Percentiles rank a stretch among this genome's conserved stretches.
Evolutionary conservation across 2,888 invertebrate genomes (phyloP).

Genomic region (Yponomeuta sedellus): DNA sequence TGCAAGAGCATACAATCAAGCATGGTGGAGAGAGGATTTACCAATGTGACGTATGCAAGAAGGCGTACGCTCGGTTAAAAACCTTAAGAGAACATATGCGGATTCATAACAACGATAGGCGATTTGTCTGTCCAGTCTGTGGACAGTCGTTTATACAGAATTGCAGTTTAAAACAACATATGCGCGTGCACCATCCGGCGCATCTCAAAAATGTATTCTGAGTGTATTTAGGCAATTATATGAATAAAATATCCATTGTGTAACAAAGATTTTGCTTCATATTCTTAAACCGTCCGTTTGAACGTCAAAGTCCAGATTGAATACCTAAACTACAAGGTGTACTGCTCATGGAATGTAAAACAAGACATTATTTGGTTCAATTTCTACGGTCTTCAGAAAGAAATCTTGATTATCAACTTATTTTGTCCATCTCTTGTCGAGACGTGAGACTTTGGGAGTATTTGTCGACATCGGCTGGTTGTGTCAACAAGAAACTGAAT

Average conservation of each 20-base stretch:
- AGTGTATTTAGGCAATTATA: neutral
- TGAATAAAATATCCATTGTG: neutral
- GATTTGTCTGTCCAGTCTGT: conserved; percentile 58
- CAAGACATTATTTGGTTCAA: no score
- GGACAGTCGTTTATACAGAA: conserved; percentile 66
- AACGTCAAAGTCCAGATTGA: neutral
- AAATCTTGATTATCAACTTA: no score
- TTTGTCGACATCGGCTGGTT: no score
- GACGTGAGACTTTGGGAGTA: no score
- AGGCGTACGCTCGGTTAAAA: conserved; percentile 62
- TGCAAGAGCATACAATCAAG: conserved; percentile 73
- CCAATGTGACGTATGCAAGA: conserved; percentile 72
- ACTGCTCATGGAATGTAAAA: no score
- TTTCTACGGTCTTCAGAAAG: no score
- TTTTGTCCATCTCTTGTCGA: no score
- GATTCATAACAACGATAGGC: conserved; percentile 62
- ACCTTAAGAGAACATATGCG: conserved; percentile 67
- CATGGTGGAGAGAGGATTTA: conserved; percentile 73
- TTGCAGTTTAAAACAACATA: conserved; percentile 62
- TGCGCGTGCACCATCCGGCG: conserved; percentile 61
- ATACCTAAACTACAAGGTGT: no score
- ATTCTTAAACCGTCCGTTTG: neutral
- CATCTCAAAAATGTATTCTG: conserved; percentile 45
- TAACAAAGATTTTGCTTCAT: neutral
- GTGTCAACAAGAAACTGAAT: no score